Conservation (phyloP, 92 coral and sea anemone genomes). For the Nematostella vectensis region DNA sequence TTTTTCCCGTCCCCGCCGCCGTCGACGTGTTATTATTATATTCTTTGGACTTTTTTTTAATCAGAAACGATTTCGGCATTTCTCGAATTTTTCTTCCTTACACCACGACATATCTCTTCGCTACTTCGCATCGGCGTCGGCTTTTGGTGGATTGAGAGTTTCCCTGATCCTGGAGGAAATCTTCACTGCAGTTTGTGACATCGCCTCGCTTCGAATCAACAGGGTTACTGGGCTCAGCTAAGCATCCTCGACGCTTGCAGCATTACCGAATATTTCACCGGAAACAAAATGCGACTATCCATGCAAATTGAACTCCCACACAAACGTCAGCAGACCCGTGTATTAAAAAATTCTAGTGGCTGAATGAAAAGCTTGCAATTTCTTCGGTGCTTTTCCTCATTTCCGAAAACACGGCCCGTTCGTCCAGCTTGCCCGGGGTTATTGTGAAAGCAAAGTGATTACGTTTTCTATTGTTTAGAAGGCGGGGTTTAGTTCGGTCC, state of each 20-base stretch:
- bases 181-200: too few relatives aligned
- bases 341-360: conserved; percentile 60
- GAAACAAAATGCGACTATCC: conserved; percentile 71
- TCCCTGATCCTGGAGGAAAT: background rate
- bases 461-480: conserved; percentile 31
- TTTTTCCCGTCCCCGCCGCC: conserved; percentile 27
- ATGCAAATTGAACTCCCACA: conserved; percentile 78
- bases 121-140: too few relatives aligned
- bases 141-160: too few relatives aligned
- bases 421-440: conserved; percentile 11
- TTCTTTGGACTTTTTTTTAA: conserved; percentile 75
- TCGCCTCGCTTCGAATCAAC: background rate
- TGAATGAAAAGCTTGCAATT: conserved; percentile 32
- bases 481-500: conserved; percentile 26
- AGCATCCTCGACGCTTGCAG: conserved; percentile 48
- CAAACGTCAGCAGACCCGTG: too few relatives aligned
- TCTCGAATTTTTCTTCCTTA: conserved; percentile 33
- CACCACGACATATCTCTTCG: conserved; percentile 40
- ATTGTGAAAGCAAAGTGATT: conserved; percentile 22
- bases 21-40: conserved; percentile 40
- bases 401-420: conserved; percentile 36
- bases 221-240: background rate
- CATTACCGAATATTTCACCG: conserved; percentile 55
- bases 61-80: conserved; percentile 98
- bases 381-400: conserved; percentile 56